These are phyloP conservation scores for Catharus bicknelli DNA, from an alignment of 2,113 vertebrate genomes.

Conservation along the genomic window DNA sequence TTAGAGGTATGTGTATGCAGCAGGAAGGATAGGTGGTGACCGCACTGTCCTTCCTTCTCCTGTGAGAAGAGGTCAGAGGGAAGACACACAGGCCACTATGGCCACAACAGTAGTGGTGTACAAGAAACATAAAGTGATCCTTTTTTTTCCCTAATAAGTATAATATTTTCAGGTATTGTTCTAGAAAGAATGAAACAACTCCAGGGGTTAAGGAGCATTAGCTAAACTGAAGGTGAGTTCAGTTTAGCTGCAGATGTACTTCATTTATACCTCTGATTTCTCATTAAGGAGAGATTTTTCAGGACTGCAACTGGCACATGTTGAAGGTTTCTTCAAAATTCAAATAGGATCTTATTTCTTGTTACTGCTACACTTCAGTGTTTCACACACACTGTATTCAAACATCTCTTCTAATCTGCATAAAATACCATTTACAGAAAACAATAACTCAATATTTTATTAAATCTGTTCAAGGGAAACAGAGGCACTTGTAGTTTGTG, in stretches of 20 bases:
- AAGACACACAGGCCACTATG: not conserved
- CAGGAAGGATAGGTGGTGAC: not conserved
- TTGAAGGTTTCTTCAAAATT: not conserved
- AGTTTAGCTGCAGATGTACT: not conserved
- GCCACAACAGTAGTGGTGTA: not conserved
- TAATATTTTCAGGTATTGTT: not conserved
- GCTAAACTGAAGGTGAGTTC: not conserved
- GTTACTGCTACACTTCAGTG: not conserved
- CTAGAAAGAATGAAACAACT: not conserved
- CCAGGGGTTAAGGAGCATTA: not conserved
- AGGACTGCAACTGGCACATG: not conserved
- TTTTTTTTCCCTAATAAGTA: not conserved
- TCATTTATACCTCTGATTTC: not conserved
- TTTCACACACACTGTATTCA: not conserved
- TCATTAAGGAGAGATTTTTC: not conserved
- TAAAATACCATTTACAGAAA: not conserved
- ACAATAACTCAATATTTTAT: not conserved
- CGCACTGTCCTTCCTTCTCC: not conserved
- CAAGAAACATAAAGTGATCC: not conserved
- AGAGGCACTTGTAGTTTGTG: not conserved
- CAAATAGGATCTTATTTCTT: not conserved
- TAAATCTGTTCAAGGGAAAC: not conserved
- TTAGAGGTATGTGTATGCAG: not conserved
- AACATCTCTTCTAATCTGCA: not conserved
- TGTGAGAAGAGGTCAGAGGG: not conserved